Percentiles rank a stretch among this genome's conserved stretches.
phyloP scores from a whole-genome alignment of 2,888 invertebrate species.

The Chymomyza procnemis region DNA sequence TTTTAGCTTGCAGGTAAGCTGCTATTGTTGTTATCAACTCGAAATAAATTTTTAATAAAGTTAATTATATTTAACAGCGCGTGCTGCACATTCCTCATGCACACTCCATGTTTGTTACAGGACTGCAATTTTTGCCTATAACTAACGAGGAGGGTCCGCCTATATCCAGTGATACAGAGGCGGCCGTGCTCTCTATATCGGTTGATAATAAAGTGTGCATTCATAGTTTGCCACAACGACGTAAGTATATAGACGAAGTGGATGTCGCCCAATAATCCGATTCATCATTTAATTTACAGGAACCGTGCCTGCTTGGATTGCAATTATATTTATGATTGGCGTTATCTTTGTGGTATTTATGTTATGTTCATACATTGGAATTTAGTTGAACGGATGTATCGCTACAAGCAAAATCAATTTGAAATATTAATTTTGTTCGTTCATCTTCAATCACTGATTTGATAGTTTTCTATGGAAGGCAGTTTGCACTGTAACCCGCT shows the following conservation, averaged over 20 bases:
- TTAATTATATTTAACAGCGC: constrained; percentile 81
- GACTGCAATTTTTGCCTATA: constrained; percentile 93
- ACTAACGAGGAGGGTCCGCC: constrained; percentile 84
- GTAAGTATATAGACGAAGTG: constrained; percentile 80
- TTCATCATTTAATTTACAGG: constrained; percentile 80
- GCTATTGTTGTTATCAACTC: no score
- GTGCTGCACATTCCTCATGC: constrained; percentile 90
- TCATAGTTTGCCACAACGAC: constrained; percentile 89
- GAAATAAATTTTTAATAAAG: no score
- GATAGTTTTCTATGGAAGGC: constrained; percentile 10
- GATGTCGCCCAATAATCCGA: not conserved
- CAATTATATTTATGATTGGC: constrained; percentile 85
- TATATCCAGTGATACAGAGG: constrained; percentile 87
- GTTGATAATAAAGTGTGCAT: constrained; percentile 96
- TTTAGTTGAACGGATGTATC: constrained; percentile 78
- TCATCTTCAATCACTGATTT: constrained; percentile 38
- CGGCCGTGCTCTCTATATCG: constrained; percentile 95
- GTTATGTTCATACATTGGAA: constrained; percentile 90
- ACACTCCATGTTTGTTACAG: constrained; percentile 98
- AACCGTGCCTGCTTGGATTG: constrained; percentile 90
- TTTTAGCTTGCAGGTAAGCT: constrained; percentile 89
- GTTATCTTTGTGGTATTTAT: constrained; percentile 89
- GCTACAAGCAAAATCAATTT: constrained; percentile 43
- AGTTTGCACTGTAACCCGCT: not conserved
- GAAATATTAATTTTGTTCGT: constrained; percentile 52